Evolutionary conservation across 2,113 vertebrate species (phyloP), one percentile per base, ranked within the genome.

Genomic region (Meleagris gallopavo): DNA sequence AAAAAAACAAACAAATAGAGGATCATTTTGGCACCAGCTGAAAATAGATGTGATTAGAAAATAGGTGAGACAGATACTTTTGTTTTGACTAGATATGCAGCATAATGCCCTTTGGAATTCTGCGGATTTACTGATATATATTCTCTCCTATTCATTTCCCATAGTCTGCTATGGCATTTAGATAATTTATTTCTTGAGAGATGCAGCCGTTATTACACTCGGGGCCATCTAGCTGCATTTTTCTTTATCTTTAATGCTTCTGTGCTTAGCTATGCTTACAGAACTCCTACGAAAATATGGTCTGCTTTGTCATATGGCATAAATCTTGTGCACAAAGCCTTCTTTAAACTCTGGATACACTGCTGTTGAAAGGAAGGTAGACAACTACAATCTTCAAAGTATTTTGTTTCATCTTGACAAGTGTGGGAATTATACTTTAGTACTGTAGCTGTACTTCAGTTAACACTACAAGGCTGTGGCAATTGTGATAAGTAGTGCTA

Each of bases 111-210:
- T 94, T 90, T 92, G 82, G 95, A 87, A 75, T 84, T 93, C 12
- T 89, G 20, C 66, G 89, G 88, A 96, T 96, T 96, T 96, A 97
- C 92, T 85, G 81, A 88, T 86, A 86, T 11, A 30, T 89, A 6
- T 88, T 95, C 96, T 90, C 82, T 94, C 41, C 71, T 93, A 74
- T 79, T 82, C 78, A 77, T 95, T 97, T 95, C 65, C 60, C 46
- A 82, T 70, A 89, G 95, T 85, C 76, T 75, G 43, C 22, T 58
- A 58, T 93, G 94, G 86, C 92, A 55, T 84, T 92, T 84, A 88
- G 73, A 65, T 88, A 94, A 96, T 93, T 89, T 70, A 95, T 94
- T 95, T 92, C 65, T 71, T 94, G 81, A 88, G 77, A 94, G 74
- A 93, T 93, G 62, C 84, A 91, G 65, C 82, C 81, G 22, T 93